Evolutionary conservation across 2,797 vertebrate species (phyloP).

Genomic region (Neosilurus hyrtlii): DNA sequence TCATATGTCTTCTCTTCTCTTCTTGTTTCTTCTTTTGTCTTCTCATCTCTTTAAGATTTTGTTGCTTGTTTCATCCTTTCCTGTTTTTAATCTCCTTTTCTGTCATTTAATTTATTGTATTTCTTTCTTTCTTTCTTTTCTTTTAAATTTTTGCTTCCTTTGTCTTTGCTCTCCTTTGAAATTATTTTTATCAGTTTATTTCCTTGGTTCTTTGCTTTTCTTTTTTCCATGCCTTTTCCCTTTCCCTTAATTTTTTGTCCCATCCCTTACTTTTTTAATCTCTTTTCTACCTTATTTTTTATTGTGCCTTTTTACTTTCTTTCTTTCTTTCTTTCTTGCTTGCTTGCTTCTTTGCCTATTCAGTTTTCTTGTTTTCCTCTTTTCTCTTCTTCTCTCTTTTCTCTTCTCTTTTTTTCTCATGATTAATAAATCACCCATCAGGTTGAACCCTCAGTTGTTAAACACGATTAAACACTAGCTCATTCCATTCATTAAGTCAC

Average conservation of each 20-base stretch:
- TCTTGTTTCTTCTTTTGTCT: no score
- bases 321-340: no score
- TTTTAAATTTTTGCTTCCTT: no score
- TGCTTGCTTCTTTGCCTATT: no score
- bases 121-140: no score
- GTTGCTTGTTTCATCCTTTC: rapidly evolving
- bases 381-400: slow-evolving; percentile 27
- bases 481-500: slow-evolving; percentile 9
- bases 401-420: not conserved
- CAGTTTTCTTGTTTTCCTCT: not conserved
- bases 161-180: not conserved
- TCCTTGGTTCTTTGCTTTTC: slow-evolving; percentile 49
- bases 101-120: no score
- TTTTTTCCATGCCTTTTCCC: slow-evolving; percentile 34
- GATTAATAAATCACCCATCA: not conserved
- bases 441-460: not conserved
- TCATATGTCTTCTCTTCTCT: not conserved
- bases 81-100: not conserved
- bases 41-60: not conserved
- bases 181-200: no score
- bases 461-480: slow-evolving; percentile 6
- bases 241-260: not conserved
- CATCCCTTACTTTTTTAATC: no score
- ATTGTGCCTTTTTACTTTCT: no score
- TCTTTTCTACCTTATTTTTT: not conserved